Conservation (phyloP, 2,797 vertebrate species). For the Parauchenoglanis punctatus region DNA sequence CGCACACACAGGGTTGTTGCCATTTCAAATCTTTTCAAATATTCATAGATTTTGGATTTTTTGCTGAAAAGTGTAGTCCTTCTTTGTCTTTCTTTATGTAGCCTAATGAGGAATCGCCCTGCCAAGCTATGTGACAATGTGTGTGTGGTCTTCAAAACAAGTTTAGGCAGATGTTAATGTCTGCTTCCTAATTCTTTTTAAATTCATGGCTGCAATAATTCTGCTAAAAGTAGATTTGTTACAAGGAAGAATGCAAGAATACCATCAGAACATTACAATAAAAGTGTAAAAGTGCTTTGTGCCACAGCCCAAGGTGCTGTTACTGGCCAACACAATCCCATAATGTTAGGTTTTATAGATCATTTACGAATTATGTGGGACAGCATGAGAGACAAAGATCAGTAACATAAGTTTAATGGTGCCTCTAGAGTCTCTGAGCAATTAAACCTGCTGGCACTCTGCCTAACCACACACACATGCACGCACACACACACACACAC, state of each 20-base stretch:
- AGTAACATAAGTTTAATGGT: constrained; percentile 37
- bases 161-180: neutral
- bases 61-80: neutral
- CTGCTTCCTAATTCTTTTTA: neutral
- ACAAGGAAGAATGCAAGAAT: neutral
- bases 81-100: neutral
- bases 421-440: constrained; percentile 38
- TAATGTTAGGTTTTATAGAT: constrained; percentile 30
- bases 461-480: constrained; percentile 22
- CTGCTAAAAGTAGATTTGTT: neutral
- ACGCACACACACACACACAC: neutral
- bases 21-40: neutral
- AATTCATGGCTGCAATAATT: neutral
- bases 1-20: no score
- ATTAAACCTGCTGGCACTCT: constrained; percentile 43
- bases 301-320: constrained; percentile 5
- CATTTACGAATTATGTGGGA: constrained; percentile 29
- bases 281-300: constrained; percentile 7
- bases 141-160: neutral
- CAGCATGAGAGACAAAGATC: constrained; percentile 35
- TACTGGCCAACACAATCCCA: constrained; percentile 14
- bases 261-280: constrained; percentile 2
- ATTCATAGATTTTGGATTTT: neutral
- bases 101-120: neutral
- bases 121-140: neutral